Evolutionary conservation across 2,888 invertebrate genomes (phyloP).

Genomic region (Deilephila elpenor): DNA sequence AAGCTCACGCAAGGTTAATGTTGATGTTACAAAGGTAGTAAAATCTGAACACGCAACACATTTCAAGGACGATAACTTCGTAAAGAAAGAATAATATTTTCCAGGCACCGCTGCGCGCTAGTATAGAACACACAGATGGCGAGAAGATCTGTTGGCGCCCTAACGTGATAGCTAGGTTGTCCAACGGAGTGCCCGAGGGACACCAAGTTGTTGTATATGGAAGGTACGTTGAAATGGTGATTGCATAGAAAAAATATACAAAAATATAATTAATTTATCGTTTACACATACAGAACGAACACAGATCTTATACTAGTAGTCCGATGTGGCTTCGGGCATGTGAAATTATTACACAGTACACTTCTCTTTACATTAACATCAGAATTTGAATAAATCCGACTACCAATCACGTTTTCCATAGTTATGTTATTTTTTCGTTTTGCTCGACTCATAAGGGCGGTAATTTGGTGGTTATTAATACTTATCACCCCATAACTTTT

Average conservation of each 20-base stretch:
- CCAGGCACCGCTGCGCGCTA: constrained; percentile 63
- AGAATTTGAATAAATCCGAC: too few relatives aligned
- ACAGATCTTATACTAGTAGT: background rate
- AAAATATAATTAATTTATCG: background rate
- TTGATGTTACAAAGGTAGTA: background rate
- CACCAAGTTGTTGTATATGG: constrained; percentile 75
- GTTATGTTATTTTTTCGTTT: too few relatives aligned
- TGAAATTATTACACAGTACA: too few relatives aligned
- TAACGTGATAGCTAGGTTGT: constrained; percentile 74
- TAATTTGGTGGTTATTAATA: too few relatives aligned
- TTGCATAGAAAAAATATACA: background rate
- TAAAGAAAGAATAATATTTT: constrained; percentile 28
- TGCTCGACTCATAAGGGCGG: too few relatives aligned
- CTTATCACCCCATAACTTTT: too few relatives aligned
- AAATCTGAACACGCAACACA: background rate
- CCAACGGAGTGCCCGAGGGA: constrained; percentile 80
- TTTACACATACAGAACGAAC: too few relatives aligned
- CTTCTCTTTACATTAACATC: too few relatives aligned
- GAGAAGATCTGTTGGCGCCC: constrained; percentile 66
- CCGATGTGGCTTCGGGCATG: too few relatives aligned
- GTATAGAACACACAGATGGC: constrained; percentile 59
- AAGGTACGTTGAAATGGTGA: constrained; percentile 52
- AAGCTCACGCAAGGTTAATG: background rate
- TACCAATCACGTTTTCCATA: too few relatives aligned
- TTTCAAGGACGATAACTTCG: too few relatives aligned